Evolutionary conservation across 2,888 invertebrate genomes (phyloP).

Genomic region (Salpingus planirostris): DNA sequence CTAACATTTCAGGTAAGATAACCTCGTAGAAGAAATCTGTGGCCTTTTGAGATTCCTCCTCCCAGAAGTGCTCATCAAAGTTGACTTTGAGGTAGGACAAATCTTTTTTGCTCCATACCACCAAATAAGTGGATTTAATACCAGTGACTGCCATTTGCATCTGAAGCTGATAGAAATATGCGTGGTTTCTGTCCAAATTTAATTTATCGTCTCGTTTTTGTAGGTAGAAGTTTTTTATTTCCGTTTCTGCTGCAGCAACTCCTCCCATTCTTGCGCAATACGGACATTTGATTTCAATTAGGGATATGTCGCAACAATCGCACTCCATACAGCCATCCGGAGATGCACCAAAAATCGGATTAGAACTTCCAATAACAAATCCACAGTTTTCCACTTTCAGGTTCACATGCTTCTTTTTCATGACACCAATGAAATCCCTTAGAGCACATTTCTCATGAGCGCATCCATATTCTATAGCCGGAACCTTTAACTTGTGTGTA

Average conservation of each 20-base stretch:
- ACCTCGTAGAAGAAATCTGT: not conserved
- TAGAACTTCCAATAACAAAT: too few species aligned
- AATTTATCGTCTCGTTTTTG: too few species aligned
- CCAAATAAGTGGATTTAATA: not conserved
- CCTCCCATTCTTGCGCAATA: too few species aligned
- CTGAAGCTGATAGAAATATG: not conserved
- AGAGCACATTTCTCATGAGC: constrained; percentile 9
- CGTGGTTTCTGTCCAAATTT: too few species aligned
- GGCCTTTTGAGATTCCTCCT: not conserved
- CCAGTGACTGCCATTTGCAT: not conserved
- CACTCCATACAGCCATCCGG: too few species aligned
- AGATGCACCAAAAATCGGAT: too few species aligned
- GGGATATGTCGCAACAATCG: too few species aligned
- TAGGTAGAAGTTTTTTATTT: too few species aligned
- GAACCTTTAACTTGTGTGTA: not conserved
- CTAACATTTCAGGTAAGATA: not conserved
- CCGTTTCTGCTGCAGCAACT: too few species aligned
- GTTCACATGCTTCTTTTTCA: constrained; percentile 7
- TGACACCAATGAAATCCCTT: constrained; percentile 3
- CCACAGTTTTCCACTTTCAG: too few species aligned
- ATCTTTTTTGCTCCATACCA: not conserved
- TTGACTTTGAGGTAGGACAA: not conserved
- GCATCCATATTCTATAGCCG: constrained; percentile 3
- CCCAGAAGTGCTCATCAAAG: not conserved
- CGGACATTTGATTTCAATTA: too few species aligned